Base-by-base conservation (phyloP, 2,888 invertebrate genomes). In the Liodrosophila aerea region DNA sequence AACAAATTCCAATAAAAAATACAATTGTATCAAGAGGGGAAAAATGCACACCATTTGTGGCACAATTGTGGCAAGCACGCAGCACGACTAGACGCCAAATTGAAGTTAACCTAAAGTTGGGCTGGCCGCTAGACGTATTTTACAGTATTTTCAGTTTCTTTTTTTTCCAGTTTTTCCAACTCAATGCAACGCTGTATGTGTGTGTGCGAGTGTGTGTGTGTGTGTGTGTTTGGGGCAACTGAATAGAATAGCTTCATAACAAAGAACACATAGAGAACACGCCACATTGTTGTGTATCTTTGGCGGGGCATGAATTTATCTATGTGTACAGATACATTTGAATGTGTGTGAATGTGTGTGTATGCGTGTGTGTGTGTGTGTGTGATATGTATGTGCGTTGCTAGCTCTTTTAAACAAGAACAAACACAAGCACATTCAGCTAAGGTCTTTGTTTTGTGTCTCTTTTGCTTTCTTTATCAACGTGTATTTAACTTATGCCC, bases 91-190 rank as follows among this genome's bases (percentile, higher is more conserved):
- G 52, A 64, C 64, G 43, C 40, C 33, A 74, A 65, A 54, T 58
- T 33, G 51, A 52, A 73, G 73, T 62, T 75, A 67, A 64, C 56
- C 52, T 56, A 7, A 61, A 75, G 61, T 61, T 66, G 58, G 12
- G 7, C 31, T 8, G 29, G 39, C 30, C 29, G 16, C 30, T 47
- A 29, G 22, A 22, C 22, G 22, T n/a, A n/a, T 22, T 22, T 22
- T 22, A 22, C 22, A 22, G 22, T 22, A 22, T 45, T 22, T 41
- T 41, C 15, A 47, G 22, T 22, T 22, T 22, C 5, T 5, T 5
- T 22, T 22, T 22, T 22, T 22, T 22, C 22, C 22, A 22, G 22
- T 22, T 22, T 22, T 22, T 5, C 22, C 22, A n/a, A n/a, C n/a
- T n/a, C n/a, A n/a, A n/a, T n/a, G n/a, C n/a, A n/a, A n/a, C n/a